Base-by-base conservation (phyloP, 2,888 invertebrate genomes). In the Capitulum mitella region DNA sequence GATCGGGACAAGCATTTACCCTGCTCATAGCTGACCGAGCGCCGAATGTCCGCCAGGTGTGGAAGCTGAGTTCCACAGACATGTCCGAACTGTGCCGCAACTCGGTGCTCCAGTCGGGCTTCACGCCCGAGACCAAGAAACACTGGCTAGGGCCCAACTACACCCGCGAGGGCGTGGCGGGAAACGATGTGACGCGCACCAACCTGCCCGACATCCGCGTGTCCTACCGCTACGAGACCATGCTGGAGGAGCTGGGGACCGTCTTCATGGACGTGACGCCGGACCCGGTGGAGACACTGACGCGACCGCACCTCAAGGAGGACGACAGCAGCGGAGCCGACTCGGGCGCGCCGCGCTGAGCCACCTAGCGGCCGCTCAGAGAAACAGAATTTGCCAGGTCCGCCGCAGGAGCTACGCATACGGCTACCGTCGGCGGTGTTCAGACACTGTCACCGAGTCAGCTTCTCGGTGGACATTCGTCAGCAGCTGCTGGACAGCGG, bases 111-210 rank as follows among this genome's bases (percentile, higher is more conserved):
- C 98, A 97, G 95, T 97, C 96, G 82, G 98, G 98, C 58, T 98
- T 98, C 87, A 92, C 95, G 58, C 95, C 96, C 85, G 92, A 91
- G 89, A 92, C 94, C 86, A 99, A 99, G 88, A 94, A 96, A 87
- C 96, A 97, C 87, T 99, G 98, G 98, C 89, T 98, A 81, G 98
- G 98, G 37, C 94, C 97, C 77, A 94, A 96, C 87, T 99, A 97
- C 87, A 92, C 91, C 80, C 93, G 93, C 85, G 98, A 98, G 86
- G 98, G 99, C 26, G 95, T 97, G n/a, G 92, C 93, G 81, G 98
- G 98, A 58, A 99, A 99, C 85, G 98, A 99, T 86, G 97, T 99
- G 83, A 92, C 94, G 6, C 90, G 97, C 83, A 97, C 97, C 81
- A 99, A 98, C 88, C 95, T 98, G 79, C 98, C 98, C 29, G 97